Evolutionary conservation across 2,888 invertebrate species (phyloP), one percentile per base, ranked within the genome.

Genomic region (Adineta ricciae): DNA sequence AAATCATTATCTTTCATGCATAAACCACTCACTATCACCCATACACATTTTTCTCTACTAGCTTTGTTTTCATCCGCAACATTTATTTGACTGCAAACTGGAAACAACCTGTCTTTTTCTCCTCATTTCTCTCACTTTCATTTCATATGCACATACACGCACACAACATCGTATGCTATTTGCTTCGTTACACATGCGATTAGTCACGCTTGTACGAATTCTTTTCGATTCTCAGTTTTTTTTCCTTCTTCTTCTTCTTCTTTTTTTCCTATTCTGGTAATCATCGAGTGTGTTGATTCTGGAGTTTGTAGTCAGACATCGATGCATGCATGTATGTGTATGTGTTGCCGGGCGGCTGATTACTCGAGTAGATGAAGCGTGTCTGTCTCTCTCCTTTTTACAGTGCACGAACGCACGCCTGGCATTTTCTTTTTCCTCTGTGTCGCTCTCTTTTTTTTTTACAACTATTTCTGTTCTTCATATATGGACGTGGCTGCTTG

Each of bases 301-400:
- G 64, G 19, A 32, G 16, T 27, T 64, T 36, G 32, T 64, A 64
- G 32, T 64, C 64, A 64, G 19, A 64, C 32, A 64, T 64, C 64
- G 14, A 64, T 64, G 32, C 11, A 46, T 21, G 32, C 32, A 19
- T 50, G 50, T 50, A 50, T 50, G 50, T 50, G 50, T 64, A 32
- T 21, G 19, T 64, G 32, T 64, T 64, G 64, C 32, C 32, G 64
- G 64, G 32, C 64, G 64, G 32, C 64, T 64, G 64, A 64, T 64
- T 64, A 32, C 64, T 64, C 32, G 64, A 64, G 64, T 64, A 64
- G 64, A 64, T 64, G 64, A 64, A 64, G 64, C 64, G 64, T 64
- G 64, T 64, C 64, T 64, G 64, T 64, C 32, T 64, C 19, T 64
- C 32, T 64, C 64, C 19, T 27, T 64, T 64, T 64, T 64, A 64